Conservation (phyloP, 2,888 invertebrate species). For the Parnassius glacialis region DNA sequence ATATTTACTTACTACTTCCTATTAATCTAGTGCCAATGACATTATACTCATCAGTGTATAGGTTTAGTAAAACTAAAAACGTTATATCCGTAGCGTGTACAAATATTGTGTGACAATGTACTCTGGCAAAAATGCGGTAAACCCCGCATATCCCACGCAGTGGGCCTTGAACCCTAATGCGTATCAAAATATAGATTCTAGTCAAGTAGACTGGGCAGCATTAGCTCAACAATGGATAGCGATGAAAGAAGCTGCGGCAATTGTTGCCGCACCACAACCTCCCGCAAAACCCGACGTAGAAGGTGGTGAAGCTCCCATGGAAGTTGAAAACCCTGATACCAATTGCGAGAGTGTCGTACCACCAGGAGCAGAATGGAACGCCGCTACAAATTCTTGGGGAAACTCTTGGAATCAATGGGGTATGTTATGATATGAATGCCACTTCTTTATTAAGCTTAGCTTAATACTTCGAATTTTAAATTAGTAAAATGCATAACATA, state of each 20-base stretch:
- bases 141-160: slow-evolving; percentile 84
- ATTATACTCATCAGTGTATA: slow-evolving; percentile 22
- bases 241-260: slow-evolving; percentile 89
- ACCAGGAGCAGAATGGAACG: slow-evolving; percentile 61
- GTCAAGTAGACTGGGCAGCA: slow-evolving; percentile 97
- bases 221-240: slow-evolving; percentile 99
- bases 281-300: slow-evolving; percentile 81
- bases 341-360: slow-evolving; percentile 57
- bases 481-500: too few relatives aligned
- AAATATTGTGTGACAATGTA: slow-evolving; percentile 64
- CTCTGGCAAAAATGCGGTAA: slow-evolving; percentile 82
- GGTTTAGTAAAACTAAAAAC: slow-evolving; percentile 26
- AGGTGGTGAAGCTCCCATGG: slow-evolving; percentile 94
- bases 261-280: slow-evolving; percentile 81
- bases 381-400: slow-evolving; percentile 63
- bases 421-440: slow-evolving; percentile 37
- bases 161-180: slow-evolving; percentile 91
- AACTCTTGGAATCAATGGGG: slow-evolving; percentile 74
- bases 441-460: too few relatives aligned
- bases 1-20: slow-evolving; percentile 26
- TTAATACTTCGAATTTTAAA: too few relatives aligned
- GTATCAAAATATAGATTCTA: slow-evolving; percentile 90
- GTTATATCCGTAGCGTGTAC: slow-evolving; percentile 20
- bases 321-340: slow-evolving; percentile 87
- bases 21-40: slow-evolving; percentile 31